These are phyloP conservation scores for Cossypha dichroa DNA, from an alignment of 2,797 vertebrate genomes.

Conservation along the genomic window DNA sequence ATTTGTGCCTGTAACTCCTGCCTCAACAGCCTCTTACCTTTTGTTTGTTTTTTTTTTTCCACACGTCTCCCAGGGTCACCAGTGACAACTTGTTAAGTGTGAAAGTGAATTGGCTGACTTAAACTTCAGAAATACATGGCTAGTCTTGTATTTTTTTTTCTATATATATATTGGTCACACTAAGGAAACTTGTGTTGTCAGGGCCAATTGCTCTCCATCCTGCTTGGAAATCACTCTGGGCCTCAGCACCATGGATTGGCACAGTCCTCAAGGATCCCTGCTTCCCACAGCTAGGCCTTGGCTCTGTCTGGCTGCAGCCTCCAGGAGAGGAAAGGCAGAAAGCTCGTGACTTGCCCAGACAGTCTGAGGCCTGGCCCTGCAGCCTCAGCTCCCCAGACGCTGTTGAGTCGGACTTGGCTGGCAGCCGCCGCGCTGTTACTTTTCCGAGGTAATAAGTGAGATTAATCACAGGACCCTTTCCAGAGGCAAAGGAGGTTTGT, in stretches of 20 bases:
- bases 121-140: background rate
- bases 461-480: conserved; percentile 76
- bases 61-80: background rate
- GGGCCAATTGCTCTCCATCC: conserved; percentile 14
- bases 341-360: conserved; percentile 77
- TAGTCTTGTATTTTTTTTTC: background rate
- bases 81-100: background rate
- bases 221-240: conserved; percentile 56
- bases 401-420: conserved; percentile 75
- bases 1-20: background rate
- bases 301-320: conserved; percentile 67
- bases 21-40: background rate
- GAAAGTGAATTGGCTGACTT: background rate
- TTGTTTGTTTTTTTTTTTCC: background rate
- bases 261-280: conserved; percentile 42
- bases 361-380: conserved; percentile 76
- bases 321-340: conserved; percentile 69
- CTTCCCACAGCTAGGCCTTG: conserved; percentile 73
- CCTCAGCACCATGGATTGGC: conserved; percentile 41
- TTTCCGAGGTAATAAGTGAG: conserved; percentile 77
- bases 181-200: background rate
- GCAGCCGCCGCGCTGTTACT: conserved; percentile 71
- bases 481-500: conserved; percentile 58
- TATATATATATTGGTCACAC: background rate
- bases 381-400: conserved; percentile 74